Percentiles rank a stretch among this genome's conserved stretches.
phyloP scores from a whole-genome alignment of 2,113 vertebrate genomes.

The Corythaeola cristata region DNA sequence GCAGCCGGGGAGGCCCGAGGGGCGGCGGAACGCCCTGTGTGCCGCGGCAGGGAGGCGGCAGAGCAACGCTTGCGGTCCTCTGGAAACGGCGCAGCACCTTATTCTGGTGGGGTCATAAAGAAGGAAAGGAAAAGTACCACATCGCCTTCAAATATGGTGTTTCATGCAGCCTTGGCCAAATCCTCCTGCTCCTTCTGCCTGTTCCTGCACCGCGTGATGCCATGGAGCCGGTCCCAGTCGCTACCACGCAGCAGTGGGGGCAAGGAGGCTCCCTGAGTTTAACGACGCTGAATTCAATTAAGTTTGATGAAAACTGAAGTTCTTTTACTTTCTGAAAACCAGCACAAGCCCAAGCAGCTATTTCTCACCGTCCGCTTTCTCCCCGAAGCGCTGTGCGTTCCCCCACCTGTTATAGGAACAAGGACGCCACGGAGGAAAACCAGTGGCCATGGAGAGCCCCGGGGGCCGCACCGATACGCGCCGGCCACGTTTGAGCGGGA shows the following conservation, averaged over 20 bases:
- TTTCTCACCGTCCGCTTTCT: not conserved
- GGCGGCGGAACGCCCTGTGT: not conserved
- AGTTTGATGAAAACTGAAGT: slow-evolving; percentile 16
- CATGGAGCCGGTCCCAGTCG: not conserved
- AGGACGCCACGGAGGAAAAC: not conserved
- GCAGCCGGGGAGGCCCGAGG: not conserved
- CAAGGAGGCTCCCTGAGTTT: not conserved
- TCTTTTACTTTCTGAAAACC: not conserved
- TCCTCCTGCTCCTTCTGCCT: not conserved
- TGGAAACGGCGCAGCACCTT: not conserved
- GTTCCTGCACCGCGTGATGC: not conserved
- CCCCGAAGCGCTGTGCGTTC: not conserved
- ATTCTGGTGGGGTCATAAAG: not conserved
- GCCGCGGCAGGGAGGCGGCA: not conserved
- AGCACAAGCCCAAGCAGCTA: not conserved
- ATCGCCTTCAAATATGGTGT: not conserved
- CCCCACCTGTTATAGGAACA: not conserved
- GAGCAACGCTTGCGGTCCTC: not conserved
- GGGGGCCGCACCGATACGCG: not conserved
- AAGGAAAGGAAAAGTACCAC: slow-evolving; percentile 18
- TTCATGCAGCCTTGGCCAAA: not conserved
- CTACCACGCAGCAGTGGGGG: not conserved
- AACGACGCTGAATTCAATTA: slow-evolving; percentile 23
- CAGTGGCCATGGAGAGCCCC: not conserved
- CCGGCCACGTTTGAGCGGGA: not conserved